A percentile compares a stretch with the other conserved stretches of the same genome.
Evolutionary conservation across 2,888 invertebrate genomes (phyloP).

Genomic region (Drosophila neutralis): DNA sequence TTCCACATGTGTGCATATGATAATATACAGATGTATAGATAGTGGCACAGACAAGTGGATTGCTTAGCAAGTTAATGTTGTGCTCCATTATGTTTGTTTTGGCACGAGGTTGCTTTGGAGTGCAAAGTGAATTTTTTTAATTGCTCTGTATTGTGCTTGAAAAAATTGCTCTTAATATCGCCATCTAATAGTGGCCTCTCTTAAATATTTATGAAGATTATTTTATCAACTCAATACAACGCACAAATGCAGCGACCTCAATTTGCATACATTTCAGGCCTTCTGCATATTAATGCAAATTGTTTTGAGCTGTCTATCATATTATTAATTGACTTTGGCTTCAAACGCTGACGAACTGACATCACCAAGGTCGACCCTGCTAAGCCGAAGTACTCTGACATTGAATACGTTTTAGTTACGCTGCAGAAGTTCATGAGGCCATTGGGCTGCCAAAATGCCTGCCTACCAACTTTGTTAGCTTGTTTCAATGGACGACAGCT

Average conservation of each 20-base stretch:
- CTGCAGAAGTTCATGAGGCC: slow-evolving; percentile 69
- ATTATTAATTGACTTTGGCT: slow-evolving; percentile 69
- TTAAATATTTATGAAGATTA: not conserved
- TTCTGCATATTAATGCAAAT: slow-evolving; percentile 65
- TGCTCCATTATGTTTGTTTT: slow-evolving; percentile 18
- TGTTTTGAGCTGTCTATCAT: slow-evolving; percentile 61
- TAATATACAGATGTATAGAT: slow-evolving; percentile 37
- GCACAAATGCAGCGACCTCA: slow-evolving; percentile 26
- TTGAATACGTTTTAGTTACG: slow-evolving; percentile 75
- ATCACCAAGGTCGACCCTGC: slow-evolving; percentile 45
- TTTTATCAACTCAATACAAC: too few relatives aligned
- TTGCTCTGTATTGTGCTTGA: not conserved
- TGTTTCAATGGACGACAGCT: slow-evolving; percentile 61
- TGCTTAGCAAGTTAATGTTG: slow-evolving; percentile 32
- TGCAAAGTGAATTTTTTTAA: not conserved
- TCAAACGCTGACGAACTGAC: slow-evolving; percentile 37
- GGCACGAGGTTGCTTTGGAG: slow-evolving; percentile 11
- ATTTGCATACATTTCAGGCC: slow-evolving; percentile 45
- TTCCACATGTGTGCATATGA: slow-evolving; percentile 27
- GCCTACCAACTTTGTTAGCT: slow-evolving; percentile 44
- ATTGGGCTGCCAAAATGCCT: slow-evolving; percentile 53
- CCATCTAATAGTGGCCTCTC: not conserved
- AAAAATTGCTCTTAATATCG: not conserved
- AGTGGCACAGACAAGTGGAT: slow-evolving; percentile 23
- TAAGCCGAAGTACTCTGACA: slow-evolving; percentile 47